These are phyloP conservation scores for Garra rufa DNA, from an alignment of 2,113 vertebrate species.

Conservation along the genomic window DNA sequence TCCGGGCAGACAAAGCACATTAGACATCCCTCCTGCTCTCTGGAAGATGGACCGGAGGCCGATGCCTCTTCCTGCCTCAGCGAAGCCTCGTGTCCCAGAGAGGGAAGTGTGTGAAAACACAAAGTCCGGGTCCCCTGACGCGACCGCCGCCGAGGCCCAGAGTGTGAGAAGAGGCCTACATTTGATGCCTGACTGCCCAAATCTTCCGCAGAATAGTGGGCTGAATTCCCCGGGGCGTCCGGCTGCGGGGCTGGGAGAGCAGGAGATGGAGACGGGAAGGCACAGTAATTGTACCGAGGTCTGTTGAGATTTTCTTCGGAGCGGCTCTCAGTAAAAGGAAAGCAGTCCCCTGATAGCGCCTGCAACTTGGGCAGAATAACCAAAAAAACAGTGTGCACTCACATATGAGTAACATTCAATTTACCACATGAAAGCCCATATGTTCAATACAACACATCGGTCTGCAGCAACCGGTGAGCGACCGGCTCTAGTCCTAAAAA, in stretches of 20 bases:
- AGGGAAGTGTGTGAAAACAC: slow-evolving; percentile 81
- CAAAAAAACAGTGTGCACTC: slow-evolving; percentile 82
- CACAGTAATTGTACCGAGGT: slow-evolving; percentile 85
- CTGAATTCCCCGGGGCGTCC: slow-evolving; percentile 82
- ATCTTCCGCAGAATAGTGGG: slow-evolving; percentile 82
- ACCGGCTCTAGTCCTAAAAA: slow-evolving; percentile 67
- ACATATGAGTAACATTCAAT: slow-evolving; percentile 86
- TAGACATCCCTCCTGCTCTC: not conserved
- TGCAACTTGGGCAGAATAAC: slow-evolving; percentile 80
- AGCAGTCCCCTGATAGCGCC: slow-evolving; percentile 79
- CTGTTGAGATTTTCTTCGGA: slow-evolving; percentile 84
- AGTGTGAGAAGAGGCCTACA: slow-evolving; percentile 82
- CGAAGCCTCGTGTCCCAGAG: slow-evolving; percentile 71
- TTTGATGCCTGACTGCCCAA: slow-evolving; percentile 89
- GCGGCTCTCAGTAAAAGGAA: slow-evolving; percentile 85
- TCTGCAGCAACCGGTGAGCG: slow-evolving; percentile 68
- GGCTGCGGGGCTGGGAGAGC: slow-evolving; percentile 79
- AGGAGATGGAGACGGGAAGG: slow-evolving; percentile 83
- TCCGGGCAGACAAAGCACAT: not conserved
- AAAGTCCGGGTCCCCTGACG: slow-evolving; percentile 70
- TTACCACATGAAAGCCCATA: slow-evolving; percentile 84
- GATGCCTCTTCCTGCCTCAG: slow-evolving; percentile 33
- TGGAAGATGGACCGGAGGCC: slow-evolving; percentile 20
- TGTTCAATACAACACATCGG: slow-evolving; percentile 75
- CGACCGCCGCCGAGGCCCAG: slow-evolving; percentile 69